These are phyloP conservation scores for Enteromius anoplus DNA, from an alignment of 2,797 vertebrate genomes.

Conservation along the genomic window DNA sequence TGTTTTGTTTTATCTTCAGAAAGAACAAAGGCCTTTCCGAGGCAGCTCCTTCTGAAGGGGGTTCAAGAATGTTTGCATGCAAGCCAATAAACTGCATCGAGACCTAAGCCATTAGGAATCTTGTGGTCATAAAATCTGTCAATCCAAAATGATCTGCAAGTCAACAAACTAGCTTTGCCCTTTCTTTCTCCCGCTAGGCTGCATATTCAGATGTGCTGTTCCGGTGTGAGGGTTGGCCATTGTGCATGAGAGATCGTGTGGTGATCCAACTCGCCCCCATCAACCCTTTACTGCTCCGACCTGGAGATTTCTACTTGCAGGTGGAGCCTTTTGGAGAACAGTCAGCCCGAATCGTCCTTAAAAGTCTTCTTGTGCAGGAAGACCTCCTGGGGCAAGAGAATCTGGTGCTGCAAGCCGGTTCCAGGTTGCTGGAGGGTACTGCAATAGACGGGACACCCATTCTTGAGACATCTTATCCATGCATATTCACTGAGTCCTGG, in stretches of 20 bases:
- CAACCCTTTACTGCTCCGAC: constrained; percentile 88
- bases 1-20: constrained; percentile 53
- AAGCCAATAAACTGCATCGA: constrained; percentile 35
- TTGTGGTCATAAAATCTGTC: background rate
- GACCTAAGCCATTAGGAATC: constrained; percentile 4
- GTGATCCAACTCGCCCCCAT: constrained; percentile 88
- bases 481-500: constrained; percentile 90
- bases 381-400: constrained; percentile 63
- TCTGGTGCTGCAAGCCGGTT: constrained; percentile 45
- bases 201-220: constrained; percentile 88
- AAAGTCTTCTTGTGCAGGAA: constrained; percentile 83
- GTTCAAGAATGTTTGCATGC: constrained; percentile 39
- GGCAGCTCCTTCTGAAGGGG: constrained; percentile 28
- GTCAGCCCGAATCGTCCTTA: constrained; percentile 84
- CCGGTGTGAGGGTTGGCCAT: constrained; percentile 92
- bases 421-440: constrained; percentile 60
- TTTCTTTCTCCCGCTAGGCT: constrained; percentile 73
- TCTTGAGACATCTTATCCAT: constrained; percentile 80
- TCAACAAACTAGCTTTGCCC: background rate
- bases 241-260: constrained; percentile 87
- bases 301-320: constrained; percentile 94
- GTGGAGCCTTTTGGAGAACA: constrained; percentile 87
- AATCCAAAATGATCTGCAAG: background rate
- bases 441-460: constrained; percentile 84
- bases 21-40: constrained; percentile 37